phyloP scores from a whole-genome alignment of 2,888 invertebrate genomes.

The Amphimallon solstitiale region DNA sequence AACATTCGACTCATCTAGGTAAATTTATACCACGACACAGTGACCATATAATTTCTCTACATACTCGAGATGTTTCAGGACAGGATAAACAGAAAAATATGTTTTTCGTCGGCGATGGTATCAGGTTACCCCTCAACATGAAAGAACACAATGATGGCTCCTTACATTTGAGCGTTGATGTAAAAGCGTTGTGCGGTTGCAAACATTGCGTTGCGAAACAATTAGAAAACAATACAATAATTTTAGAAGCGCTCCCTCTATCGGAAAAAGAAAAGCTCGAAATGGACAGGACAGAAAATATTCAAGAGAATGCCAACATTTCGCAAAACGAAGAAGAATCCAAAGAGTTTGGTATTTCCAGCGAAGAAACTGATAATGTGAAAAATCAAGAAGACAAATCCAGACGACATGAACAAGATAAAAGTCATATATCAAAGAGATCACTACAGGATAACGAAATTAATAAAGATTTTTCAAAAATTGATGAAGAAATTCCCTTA shows the following conservation, averaged over 20 bases:
- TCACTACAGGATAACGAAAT: constrained; percentile 4
- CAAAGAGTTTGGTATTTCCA: background rate
- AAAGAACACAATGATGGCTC: constrained; percentile 55
- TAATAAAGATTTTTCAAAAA: background rate
- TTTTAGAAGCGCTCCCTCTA: constrained; percentile 8
- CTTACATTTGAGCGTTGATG: constrained; percentile 58
- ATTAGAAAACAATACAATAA: constrained; percentile 15
- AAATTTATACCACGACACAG: constrained; percentile 26
- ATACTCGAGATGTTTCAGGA: constrained; percentile 41
- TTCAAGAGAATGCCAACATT: background rate
- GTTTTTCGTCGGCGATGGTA: constrained; percentile 58
- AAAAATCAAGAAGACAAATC: background rate
- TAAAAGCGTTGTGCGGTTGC: constrained; percentile 58
- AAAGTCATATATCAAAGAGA: constrained; percentile 9
- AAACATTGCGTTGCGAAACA: constrained; percentile 38
- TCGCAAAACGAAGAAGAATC: background rate
- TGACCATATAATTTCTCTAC: constrained; percentile 16
- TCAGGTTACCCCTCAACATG: constrained; percentile 59
- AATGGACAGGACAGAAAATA: background rate
- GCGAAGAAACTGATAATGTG: constrained; percentile 3
- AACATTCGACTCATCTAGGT: constrained; percentile 25
- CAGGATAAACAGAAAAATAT: constrained; percentile 44
- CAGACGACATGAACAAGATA: background rate
- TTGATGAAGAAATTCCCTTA: constrained; percentile 9
- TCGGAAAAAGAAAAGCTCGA: constrained; percentile 1